Conservation (phyloP, 1,140 invertebrate species). For the Procambarus virginalis region DNA sequence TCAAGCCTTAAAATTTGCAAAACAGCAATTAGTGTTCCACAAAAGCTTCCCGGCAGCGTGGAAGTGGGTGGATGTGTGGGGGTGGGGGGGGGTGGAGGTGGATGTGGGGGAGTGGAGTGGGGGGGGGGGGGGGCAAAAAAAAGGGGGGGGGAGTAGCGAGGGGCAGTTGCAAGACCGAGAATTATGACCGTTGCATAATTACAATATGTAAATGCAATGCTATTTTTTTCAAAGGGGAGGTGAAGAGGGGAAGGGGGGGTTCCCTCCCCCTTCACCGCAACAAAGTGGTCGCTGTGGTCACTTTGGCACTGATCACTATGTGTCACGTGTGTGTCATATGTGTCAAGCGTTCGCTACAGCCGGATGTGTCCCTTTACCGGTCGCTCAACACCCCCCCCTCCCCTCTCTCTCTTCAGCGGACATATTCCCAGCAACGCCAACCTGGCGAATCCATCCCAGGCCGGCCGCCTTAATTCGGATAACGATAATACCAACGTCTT, state of each 20-base stretch:
- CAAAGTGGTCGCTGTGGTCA: conserved; percentile 6
- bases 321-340: neutral
- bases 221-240: too few relatives aligned
- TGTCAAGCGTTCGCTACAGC: too few relatives aligned
- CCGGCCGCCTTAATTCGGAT: too few relatives aligned
- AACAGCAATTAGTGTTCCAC: neutral
- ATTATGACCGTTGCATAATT: conserved; percentile 4
- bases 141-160: neutral
- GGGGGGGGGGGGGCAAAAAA: too few relatives aligned
- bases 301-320: neutral
- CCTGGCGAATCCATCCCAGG: too few relatives aligned
- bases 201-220: conserved; percentile 26
- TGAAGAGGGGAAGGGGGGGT: too few relatives aligned
- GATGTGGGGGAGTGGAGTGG: too few relatives aligned
- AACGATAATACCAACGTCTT: too few relatives aligned
- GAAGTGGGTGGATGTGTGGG: neutral
- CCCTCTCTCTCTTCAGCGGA: too few relatives aligned
- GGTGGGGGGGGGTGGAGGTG: neutral
- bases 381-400: too few relatives aligned
- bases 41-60: neutral
- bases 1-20: neutral
- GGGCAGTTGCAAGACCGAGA: neutral
- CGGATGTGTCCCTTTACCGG: too few relatives aligned
- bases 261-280: neutral
- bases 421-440: neutral